Evolutionary conservation across 2,113 vertebrate genomes (phyloP).

Genomic region (Pyxicephalus adspersus): DNA sequence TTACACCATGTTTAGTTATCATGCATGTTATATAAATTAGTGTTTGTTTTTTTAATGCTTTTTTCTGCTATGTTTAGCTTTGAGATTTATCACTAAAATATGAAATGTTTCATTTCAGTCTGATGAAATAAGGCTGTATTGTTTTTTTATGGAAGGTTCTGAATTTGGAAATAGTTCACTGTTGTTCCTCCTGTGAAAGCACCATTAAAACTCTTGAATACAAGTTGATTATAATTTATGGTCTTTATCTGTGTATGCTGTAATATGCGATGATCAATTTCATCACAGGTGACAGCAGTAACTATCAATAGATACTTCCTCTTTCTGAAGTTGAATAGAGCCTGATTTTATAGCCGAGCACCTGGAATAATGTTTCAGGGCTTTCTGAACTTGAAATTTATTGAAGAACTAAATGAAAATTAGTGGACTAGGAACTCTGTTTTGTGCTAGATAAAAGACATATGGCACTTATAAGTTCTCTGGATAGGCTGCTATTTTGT

Average conservation of each 20-base stretch:
- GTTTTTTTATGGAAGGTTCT: conserved; percentile 41
- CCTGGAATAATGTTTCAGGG: conserved; percentile 53
- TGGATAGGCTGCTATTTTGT: conserved; percentile 3
- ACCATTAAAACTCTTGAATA: conserved; percentile 56
- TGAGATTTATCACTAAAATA: conserved; percentile 7
- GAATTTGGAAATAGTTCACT: conserved; percentile 49
- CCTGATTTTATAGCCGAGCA: conserved; percentile 54
- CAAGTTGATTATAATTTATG: conserved; percentile 56
- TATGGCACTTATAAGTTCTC: conserved; percentile 27
- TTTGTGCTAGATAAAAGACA: conserved; percentile 41
- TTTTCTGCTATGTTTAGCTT: conserved; percentile 11
- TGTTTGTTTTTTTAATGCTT: not conserved
- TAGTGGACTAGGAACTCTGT: conserved; percentile 10
- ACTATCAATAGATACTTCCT: conserved; percentile 54
- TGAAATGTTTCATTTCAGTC: conserved; percentile 18
- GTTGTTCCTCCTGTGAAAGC: conserved; percentile 50
- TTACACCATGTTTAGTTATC: not conserved
- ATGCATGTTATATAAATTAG: conserved; percentile 22
- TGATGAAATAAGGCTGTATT: conserved; percentile 26
- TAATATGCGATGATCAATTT: conserved; percentile 53
- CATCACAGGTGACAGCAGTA: conserved; percentile 56
- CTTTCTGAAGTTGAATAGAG: conserved; percentile 53
- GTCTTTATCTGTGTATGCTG: conserved; percentile 49
- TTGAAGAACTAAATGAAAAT: conserved; percentile 37
- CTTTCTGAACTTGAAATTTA: conserved; percentile 43